phyloP scores from a whole-genome alignment of 2,888 invertebrate genomes.

The Mimumesa dahlbomi region DNA sequence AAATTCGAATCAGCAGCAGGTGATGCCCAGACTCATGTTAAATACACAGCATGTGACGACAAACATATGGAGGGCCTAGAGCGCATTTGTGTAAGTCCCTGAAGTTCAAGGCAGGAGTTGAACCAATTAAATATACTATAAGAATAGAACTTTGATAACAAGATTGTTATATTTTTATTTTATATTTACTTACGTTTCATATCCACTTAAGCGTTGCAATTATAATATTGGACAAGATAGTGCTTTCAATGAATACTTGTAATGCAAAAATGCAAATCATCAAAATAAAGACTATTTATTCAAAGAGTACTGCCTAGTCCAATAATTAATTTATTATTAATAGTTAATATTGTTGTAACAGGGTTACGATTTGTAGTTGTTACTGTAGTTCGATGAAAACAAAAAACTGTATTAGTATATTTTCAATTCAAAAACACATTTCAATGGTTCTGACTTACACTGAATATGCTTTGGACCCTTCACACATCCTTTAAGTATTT shows the following conservation, averaged over 20 bases:
- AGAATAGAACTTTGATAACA: conserved; percentile 27
- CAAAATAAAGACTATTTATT: conserved; percentile 44
- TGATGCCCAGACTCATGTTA: conserved; percentile 70
- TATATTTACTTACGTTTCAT: conserved; percentile 9
- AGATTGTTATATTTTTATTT: conserved; percentile 31
- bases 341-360: not conserved
- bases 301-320: conserved; percentile 24
- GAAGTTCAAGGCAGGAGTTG: conserved; percentile 12
- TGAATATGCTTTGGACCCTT: conserved; percentile 54
- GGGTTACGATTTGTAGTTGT: not conserved
- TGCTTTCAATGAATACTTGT: conserved; percentile 39
- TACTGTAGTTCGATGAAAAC: no score
- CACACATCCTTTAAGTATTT: conserved; percentile 10
- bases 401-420: not conserved
- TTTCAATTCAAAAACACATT: not conserved
- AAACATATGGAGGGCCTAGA: conserved; percentile 59
- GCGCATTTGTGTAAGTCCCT: conserved; percentile 57
- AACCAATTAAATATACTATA: conserved; percentile 24
- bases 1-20: conserved; percentile 61
- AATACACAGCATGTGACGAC: conserved; percentile 49
- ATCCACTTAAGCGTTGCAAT: conserved; percentile 25
- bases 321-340: conserved; percentile 15
- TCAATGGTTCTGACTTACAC: conserved; percentile 54
- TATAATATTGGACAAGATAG: conserved; percentile 27
- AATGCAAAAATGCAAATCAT: conserved; percentile 31